These are phyloP conservation scores for Muscina levida DNA, from an alignment of 2,888 invertebrate species.

Conservation along the genomic window DNA sequence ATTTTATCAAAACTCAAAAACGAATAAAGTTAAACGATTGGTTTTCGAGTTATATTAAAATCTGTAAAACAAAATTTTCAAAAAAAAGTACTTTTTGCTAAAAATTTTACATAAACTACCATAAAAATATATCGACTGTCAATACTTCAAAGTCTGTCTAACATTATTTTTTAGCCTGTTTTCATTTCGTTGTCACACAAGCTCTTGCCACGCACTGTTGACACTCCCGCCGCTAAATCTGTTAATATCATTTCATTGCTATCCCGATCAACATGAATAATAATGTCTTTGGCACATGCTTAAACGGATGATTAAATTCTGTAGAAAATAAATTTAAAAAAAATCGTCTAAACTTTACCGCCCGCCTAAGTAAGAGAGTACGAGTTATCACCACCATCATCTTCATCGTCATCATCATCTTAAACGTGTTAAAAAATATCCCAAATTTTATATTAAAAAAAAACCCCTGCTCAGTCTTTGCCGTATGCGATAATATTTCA, in stretches of 20 bases:
- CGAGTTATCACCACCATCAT: slow-evolving; percentile 12
- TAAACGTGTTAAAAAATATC: slow-evolving; percentile 14
- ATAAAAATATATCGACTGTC: too few species aligned
- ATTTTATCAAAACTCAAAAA: too few species aligned
- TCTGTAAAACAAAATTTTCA: too few species aligned
- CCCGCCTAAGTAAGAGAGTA: too few species aligned
- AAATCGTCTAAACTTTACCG: slow-evolving; percentile 48
- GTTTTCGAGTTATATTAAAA: too few species aligned
- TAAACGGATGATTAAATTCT: slow-evolving; percentile 55
- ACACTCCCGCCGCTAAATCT: slow-evolving; percentile 16
- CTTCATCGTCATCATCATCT: slow-evolving; percentile 26
- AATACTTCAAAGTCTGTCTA: too few species aligned
- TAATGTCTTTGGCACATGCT: slow-evolving; percentile 62
- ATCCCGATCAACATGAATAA: slow-evolving; percentile 33
- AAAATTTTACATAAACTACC: too few species aligned
- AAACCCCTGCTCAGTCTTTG: background rate
- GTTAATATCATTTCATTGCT: slow-evolving; percentile 49
- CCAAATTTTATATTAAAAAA: background rate
- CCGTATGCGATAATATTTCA: slow-evolving; percentile 17
- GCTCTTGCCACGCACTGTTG: background rate
- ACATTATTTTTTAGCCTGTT: too few species aligned
- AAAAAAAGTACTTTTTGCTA: too few species aligned
- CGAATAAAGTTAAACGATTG: too few species aligned
- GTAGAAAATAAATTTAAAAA: slow-evolving; percentile 54
- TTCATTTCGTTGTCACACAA: too few species aligned